Evolutionary conservation across 2,113 vertebrate species (phyloP).

Genomic region (Otus sunia): DNA sequence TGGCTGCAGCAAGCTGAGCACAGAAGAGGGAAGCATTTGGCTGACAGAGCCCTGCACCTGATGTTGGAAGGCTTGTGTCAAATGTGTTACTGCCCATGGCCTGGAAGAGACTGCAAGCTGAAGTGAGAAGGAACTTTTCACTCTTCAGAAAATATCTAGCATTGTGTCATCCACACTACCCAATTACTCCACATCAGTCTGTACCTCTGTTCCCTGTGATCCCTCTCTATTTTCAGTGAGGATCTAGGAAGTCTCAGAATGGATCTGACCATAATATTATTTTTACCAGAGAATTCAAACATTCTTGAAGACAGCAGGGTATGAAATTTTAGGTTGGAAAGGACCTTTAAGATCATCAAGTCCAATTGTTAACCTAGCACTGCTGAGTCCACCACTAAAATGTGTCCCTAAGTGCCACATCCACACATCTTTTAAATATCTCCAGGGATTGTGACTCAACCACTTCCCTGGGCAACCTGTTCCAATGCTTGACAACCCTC

Average conservation of each 20-base stretch:
- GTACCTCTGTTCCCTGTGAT: neutral
- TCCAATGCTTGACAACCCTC: neutral
- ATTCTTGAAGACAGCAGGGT: neutral
- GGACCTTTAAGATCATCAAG: neutral
- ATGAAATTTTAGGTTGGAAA: neutral
- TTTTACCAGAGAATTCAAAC: neutral
- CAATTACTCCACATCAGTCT: neutral
- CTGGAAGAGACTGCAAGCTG: neutral
- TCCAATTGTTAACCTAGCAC: neutral
- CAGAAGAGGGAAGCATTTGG: neutral
- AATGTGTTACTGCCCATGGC: neutral
- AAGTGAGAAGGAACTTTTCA: neutral
- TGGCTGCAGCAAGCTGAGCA: neutral
- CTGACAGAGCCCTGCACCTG: neutral
- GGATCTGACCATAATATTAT: neutral
- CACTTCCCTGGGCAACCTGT: neutral
- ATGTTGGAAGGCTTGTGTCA: neutral
- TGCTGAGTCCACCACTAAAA: neutral
- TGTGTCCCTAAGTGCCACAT: neutral
- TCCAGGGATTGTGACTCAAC: neutral
- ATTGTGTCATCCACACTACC: neutral
- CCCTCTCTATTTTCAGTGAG: neutral
- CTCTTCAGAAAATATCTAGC: neutral
- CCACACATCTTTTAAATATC: neutral
- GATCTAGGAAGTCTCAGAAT: neutral